Evolutionary conservation across 2,888 invertebrate genomes (phyloP).

Genomic region (Dynastes tityus): DNA sequence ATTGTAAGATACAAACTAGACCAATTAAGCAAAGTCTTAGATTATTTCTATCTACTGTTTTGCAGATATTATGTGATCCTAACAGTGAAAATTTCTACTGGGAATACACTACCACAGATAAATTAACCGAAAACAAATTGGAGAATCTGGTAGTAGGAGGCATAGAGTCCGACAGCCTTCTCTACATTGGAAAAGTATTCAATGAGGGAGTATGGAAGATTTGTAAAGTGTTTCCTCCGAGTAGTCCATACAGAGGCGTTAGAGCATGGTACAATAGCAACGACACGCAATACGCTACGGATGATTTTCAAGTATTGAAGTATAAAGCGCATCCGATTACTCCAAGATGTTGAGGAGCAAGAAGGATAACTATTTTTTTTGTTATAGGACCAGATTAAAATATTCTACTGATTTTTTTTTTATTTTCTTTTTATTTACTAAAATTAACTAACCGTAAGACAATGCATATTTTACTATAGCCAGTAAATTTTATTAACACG

Average conservation of each 20-base stretch:
- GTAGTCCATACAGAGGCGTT: not conserved
- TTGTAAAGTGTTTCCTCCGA: slow-evolving; percentile 10
- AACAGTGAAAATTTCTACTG: slow-evolving; percentile 1
- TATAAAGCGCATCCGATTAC: not conserved
- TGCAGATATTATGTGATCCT: not conserved
- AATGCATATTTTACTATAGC: too few species aligned
- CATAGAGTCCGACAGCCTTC: not conserved
- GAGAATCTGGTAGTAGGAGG: not conserved
- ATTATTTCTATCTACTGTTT: not conserved
- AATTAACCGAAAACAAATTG: not conserved
- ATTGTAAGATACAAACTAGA: not conserved
- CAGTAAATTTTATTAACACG: too few species aligned
- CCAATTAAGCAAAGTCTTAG: too few species aligned
- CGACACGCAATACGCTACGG: not conserved
- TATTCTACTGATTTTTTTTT: too few species aligned
- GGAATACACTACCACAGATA: slow-evolving; percentile 8
- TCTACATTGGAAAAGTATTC: slow-evolving; percentile 28
- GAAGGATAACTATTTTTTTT: too few species aligned
- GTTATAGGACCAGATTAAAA: too few species aligned
- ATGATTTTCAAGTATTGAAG: slow-evolving; percentile 13
- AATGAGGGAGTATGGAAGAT: slow-evolving; percentile 23
- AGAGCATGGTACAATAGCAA: not conserved
- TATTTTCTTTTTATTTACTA: too few species aligned
- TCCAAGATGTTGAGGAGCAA: not conserved
- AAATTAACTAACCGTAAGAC: too few species aligned